Evolutionary conservation across 2,797 vertebrate species (phyloP).

Genomic region (Parauchenoglanis ngamensis): DNA sequence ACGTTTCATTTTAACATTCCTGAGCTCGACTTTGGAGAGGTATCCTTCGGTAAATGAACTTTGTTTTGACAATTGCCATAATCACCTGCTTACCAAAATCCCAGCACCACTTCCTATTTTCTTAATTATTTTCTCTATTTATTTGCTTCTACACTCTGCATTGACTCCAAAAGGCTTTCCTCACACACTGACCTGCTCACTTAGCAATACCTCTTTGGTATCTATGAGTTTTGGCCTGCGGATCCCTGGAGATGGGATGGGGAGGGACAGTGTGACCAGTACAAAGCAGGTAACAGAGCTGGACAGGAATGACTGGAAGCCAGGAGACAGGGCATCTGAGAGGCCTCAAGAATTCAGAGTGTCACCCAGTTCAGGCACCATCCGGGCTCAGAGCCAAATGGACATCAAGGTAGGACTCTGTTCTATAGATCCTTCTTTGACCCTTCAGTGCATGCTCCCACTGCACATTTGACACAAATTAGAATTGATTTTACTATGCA

Average conservation of each 20-base stretch:
- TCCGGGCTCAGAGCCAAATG: conserved; percentile 68
- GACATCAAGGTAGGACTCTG: conserved; percentile 75
- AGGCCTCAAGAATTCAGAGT: conserved; percentile 81
- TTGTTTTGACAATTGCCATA: neutral
- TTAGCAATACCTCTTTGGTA: conserved; percentile 82
- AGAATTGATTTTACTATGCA: conserved; percentile 55
- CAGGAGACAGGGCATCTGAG: neutral
- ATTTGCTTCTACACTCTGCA: neutral
- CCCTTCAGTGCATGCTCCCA: conserved; percentile 5
- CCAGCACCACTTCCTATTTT: neutral
- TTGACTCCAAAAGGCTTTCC: conserved; percentile 78
- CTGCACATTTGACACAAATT: conserved; percentile 31
- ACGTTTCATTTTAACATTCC: conserved; percentile 82
- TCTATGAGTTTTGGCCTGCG: conserved; percentile 82
- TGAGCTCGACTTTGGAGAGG: conserved; percentile 80
- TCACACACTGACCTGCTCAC: conserved; percentile 69
- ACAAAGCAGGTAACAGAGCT: conserved; percentile 58
- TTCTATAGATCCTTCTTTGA: neutral
- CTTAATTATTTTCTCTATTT: conserved; percentile 18
- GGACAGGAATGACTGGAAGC: conserved; percentile 60
- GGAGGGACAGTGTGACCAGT: conserved; percentile 68
- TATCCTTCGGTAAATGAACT: conserved; percentile 83
- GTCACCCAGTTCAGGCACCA: conserved; percentile 69
- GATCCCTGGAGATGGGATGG: conserved; percentile 79
- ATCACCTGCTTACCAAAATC: neutral